A percentile compares a stretch with the other conserved stretches of the same genome.
These are phyloP conservation scores for Ascidia mentula DNA, from an alignment of 23 tunicate species.

Conservation along the genomic window DNA sequence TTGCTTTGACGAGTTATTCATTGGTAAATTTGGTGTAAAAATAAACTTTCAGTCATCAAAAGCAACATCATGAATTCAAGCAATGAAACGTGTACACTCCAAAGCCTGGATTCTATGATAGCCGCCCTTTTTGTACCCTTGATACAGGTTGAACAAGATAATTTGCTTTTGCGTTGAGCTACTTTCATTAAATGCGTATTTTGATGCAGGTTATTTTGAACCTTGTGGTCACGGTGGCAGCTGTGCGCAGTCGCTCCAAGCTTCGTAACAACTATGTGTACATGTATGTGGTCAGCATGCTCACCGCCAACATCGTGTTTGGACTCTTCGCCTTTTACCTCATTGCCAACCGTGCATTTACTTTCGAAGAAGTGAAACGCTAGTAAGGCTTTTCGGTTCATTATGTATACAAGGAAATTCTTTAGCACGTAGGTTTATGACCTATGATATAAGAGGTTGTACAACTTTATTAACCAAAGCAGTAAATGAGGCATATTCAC, in stretches of 20 bases:
- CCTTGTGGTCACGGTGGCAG: conserved; percentile 2
- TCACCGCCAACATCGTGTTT: conserved; percentile 26
- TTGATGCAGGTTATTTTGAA: neutral
- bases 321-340: conserved; percentile 21
- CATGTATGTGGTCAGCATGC: conserved; percentile 32
- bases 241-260: conserved; percentile 14
- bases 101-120: neutral
- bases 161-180: no score
- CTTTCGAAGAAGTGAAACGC: conserved; percentile 11
- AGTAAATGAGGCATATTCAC: no score
- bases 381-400: neutral
- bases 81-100: neutral
- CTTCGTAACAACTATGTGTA: conserved; percentile 49
- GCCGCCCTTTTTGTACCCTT: neutral
- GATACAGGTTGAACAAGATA: neutral
- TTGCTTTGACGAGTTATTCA: no score
- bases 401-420: no score
- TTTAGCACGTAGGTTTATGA: no score
- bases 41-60: no score
- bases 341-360: neutral
- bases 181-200: neutral
- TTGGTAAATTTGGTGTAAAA: no score
- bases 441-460: no score
- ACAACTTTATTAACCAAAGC: no score
- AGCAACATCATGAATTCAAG: no score